Evolutionary conservation across 1,140 invertebrate species (phyloP).

Genomic region (Brachionus paranguensis): DNA sequence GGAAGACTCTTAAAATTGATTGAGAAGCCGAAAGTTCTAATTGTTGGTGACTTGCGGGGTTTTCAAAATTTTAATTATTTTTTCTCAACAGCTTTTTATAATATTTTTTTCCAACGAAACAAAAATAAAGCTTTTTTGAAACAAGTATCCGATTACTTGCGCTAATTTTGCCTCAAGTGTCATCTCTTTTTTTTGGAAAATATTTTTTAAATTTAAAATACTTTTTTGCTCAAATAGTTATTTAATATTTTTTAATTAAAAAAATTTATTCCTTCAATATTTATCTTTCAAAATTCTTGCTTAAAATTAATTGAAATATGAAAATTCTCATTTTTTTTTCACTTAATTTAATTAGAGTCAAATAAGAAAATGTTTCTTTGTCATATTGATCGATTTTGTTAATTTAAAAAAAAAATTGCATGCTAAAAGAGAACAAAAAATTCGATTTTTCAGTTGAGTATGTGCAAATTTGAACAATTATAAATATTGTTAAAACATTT

Average conservation of each 20-base stretch:
- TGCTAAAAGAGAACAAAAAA: background rate
- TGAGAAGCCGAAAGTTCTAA: background rate
- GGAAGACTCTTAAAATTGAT: background rate
- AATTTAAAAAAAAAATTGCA: background rate
- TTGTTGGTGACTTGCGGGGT: background rate
- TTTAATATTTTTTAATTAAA: no score
- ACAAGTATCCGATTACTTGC: background rate
- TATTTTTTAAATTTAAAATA: no score
- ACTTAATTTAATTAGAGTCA: background rate
- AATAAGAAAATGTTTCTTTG: background rate
- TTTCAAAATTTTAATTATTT: background rate
- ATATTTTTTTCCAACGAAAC: background rate
- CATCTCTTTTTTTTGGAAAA: no score
- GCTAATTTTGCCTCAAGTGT: background rate
- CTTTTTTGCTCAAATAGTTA: no score
- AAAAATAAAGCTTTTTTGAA: background rate
- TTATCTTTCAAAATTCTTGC: background rate
- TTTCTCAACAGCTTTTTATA: background rate
- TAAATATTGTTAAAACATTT: background rate
- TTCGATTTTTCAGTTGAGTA: background rate
- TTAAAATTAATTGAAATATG: background rate
- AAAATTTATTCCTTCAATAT: no score
- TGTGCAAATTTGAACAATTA: background rate
- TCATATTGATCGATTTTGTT: background rate
- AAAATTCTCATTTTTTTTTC: background rate